These are phyloP conservation scores for Cariama cristata DNA, from an alignment of 2,113 vertebrate species.

Conservation along the genomic window DNA sequence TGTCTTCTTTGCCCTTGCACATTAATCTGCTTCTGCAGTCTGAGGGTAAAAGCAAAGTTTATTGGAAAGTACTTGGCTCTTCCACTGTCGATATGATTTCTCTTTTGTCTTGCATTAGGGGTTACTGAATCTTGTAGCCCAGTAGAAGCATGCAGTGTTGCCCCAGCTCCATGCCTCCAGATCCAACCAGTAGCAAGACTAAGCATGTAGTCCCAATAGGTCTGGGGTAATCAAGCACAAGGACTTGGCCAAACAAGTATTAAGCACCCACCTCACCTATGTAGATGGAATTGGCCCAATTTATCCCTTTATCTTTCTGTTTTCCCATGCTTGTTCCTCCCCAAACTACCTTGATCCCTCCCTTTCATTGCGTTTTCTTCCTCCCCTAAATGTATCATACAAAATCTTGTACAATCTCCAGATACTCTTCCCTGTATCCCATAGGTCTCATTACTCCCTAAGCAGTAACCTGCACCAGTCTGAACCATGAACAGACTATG, in stretches of 20 bases:
- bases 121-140: neutral
- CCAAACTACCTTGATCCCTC: neutral
- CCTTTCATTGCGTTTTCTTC: neutral
- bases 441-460: neutral
- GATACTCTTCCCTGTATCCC: neutral
- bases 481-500: neutral
- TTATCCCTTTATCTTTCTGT: neutral
- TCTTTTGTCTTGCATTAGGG: neutral
- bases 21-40: neutral
- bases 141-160: neutral
- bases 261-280: neutral
- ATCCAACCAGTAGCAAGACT: neutral
- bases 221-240: neutral
- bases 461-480: neutral
- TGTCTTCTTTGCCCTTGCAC: neutral
- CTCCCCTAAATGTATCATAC: neutral
- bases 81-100: neutral
- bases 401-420: neutral
- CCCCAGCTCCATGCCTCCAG: neutral
- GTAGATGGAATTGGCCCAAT: neutral
- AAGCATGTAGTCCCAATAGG: neutral
- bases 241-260: neutral
- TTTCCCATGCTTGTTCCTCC: neutral
- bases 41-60: neutral
- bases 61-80: neutral